phyloP scores from a whole-genome alignment of 2,888 invertebrate genomes.

The Drosophila borealis region DNA sequence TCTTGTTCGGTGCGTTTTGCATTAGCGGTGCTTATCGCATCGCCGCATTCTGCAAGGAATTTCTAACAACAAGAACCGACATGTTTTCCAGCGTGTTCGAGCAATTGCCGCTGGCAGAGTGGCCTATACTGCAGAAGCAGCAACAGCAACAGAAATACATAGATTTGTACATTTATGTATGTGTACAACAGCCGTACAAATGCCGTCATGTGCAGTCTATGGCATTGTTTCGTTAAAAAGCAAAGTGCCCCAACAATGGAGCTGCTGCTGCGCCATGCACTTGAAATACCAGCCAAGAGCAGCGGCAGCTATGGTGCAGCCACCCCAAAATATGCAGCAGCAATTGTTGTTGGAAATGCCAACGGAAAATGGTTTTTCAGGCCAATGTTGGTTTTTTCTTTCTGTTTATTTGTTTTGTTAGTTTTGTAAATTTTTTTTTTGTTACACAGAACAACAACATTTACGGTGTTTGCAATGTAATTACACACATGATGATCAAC shows the following conservation, averaged over 20 bases:
- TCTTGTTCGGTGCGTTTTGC: slow-evolving; percentile 37
- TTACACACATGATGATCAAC: slow-evolving; percentile 55
- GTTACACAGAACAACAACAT: slow-evolving; percentile 32
- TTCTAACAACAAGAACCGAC: slow-evolving; percentile 13
- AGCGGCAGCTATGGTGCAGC: slow-evolving; percentile 34
- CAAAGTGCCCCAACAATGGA: slow-evolving; percentile 44
- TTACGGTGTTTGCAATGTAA: slow-evolving; percentile 59
- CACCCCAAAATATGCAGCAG: slow-evolving; percentile 36
- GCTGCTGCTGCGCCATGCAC: slow-evolving; percentile 53
- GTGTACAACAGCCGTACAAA: slow-evolving; percentile 41
- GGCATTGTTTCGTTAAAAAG: slow-evolving; percentile 57
- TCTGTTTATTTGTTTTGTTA: slow-evolving; percentile 41
- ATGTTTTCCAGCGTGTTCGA: slow-evolving; percentile 25
- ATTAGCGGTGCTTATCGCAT: slow-evolving; percentile 61
- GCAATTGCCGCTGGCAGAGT: slow-evolving; percentile 17
- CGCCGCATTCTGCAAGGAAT: slow-evolving; percentile 6
- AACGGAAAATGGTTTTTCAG: slow-evolving; percentile 24
- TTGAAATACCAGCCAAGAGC: slow-evolving; percentile 69
- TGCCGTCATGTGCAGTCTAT: slow-evolving; percentile 68
- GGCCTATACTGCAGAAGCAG: slow-evolving; percentile 19
- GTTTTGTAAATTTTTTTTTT: slow-evolving; percentile 9
- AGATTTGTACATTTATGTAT: slow-evolving; percentile 9
- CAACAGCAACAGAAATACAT: slow-evolving; percentile 24
- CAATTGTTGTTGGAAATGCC: slow-evolving; percentile 8
- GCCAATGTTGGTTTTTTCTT: slow-evolving; percentile 16